Percentiles rank a stretch among this genome's conserved stretches.
Conservation (phyloP, 2,888 invertebrate genomes). For the Hyposoter dolosus region DNA sequence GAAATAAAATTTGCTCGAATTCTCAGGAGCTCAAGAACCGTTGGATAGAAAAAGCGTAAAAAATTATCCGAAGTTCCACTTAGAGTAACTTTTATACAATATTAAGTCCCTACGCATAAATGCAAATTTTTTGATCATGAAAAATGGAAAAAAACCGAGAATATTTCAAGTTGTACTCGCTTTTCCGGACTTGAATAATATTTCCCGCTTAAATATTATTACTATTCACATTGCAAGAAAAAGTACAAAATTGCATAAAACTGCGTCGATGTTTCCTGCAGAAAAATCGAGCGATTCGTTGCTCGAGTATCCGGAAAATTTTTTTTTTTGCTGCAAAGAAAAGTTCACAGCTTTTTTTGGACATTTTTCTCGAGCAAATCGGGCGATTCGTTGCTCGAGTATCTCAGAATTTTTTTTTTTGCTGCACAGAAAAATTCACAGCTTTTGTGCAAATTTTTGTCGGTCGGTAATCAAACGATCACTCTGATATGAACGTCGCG, state of each 20-base stretch:
- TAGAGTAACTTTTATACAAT: not conserved
- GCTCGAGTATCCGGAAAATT: not conserved
- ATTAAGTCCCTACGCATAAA: not conserved
- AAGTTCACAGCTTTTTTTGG: too few relatives aligned
- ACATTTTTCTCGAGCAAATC: too few relatives aligned
- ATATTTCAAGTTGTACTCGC: not conserved
- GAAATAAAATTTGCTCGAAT: not conserved
- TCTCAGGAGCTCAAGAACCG: not conserved
- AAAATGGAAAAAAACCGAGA: not conserved
- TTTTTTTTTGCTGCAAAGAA: too few relatives aligned
- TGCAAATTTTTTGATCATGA: not conserved
- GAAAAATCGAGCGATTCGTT: not conserved
- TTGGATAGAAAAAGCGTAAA: not conserved
- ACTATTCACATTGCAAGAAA: not conserved
- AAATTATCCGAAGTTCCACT: slow-evolving; percentile 4
- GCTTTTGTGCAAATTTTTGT: not conserved
- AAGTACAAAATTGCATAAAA: not conserved
- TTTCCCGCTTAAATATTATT: not conserved
- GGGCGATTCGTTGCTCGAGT: too few relatives aligned
- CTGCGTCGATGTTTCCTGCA: not conserved
- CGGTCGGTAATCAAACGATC: slow-evolving; percentile 17
- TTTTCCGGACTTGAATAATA: not conserved
- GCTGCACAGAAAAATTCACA: too few relatives aligned
- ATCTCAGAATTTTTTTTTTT: too few relatives aligned
- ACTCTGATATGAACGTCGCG: slow-evolving; percentile 72